Evolutionary conservation across 2,888 invertebrate species (phyloP), one percentile per base, ranked within the genome.

Genomic region (Byasa hedistus): DNA sequence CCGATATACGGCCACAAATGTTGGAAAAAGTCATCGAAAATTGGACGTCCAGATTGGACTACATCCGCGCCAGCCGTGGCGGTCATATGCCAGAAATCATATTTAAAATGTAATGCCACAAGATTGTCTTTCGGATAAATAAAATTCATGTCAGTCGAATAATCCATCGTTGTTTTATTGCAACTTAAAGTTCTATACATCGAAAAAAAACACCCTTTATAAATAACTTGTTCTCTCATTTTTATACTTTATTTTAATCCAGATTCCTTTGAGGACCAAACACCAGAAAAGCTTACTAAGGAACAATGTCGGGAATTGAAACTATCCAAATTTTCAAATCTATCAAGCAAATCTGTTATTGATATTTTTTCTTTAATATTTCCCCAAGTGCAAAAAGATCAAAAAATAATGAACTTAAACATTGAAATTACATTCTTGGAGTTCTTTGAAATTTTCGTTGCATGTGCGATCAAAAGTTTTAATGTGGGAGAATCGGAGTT

Each of bases 361-460:
- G 76, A 79, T 66, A 82, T 86, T 75, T 85, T 88, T 72, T 72
- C 80, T 0, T 65, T 72, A 19, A 85, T 93, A 69, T 94, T 94
- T 74, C 93, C 94, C 10, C 79, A 81, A 68, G 79, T 94, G 39
- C 80, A 75, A 58, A 72, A 79, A 12, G 73, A 71, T 1, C 77
- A 79, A 15, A 77, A 82, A 66, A 86, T 93, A 57, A 81, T 92
- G 71, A 76, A 93, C 73, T 83, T 93, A 67, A 84, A 93, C 61
- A 87, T 93, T 72, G 80, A 91, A 73, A 76, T 94, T 55, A 92
- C 92, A 1, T 94, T 94, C 79, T 89, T 92, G 39, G 94, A 94
- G 80, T 94, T 94, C 80, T 93, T 93, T 71, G 93, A 94, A 80
- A 89, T 89, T 21, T 82, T 94, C 62, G 69, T 94, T 19, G 75